A percentile compares a stretch with the other conserved stretches of the same genome.
Conservation (phyloP, 2,113 vertebrate species). For the Pangasianodon gigas region DNA sequence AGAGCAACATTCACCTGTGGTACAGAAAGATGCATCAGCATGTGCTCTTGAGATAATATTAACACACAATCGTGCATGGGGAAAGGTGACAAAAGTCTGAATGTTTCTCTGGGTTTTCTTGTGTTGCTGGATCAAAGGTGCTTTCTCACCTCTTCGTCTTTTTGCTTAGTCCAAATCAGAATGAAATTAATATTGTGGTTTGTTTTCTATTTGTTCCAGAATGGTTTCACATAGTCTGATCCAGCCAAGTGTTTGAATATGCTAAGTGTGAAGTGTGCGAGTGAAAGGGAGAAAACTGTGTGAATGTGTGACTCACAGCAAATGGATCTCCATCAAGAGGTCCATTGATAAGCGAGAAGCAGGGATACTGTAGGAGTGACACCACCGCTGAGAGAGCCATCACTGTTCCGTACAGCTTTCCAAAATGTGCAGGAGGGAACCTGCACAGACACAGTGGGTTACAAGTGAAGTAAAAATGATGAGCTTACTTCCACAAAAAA, state of each 20-base stretch:
- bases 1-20: conserved; percentile 81
- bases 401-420: conserved; percentile 84
- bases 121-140: background rate
- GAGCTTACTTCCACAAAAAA: background rate
- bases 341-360: conserved; percentile 78
- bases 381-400: conserved; percentile 84
- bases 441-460: conserved; percentile 61
- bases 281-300: background rate
- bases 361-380: conserved; percentile 85
- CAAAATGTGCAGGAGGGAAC: conserved; percentile 85
- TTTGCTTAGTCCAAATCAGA: background rate
- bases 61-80: background rate
- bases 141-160: background rate
- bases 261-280: background rate
- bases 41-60: background rate
- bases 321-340: conserved; percentile 73
- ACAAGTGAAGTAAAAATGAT: background rate
- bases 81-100: background rate
- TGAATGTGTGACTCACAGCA: conserved; percentile 73
- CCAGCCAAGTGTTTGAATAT: background rate
- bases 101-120: background rate
- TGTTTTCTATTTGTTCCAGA: background rate
- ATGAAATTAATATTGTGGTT: background rate
- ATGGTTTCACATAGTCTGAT: background rate
- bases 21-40: background rate